Evolutionary conservation across 2,113 vertebrate genomes (phyloP).

Genomic region (Coracopsis vasa): DNA sequence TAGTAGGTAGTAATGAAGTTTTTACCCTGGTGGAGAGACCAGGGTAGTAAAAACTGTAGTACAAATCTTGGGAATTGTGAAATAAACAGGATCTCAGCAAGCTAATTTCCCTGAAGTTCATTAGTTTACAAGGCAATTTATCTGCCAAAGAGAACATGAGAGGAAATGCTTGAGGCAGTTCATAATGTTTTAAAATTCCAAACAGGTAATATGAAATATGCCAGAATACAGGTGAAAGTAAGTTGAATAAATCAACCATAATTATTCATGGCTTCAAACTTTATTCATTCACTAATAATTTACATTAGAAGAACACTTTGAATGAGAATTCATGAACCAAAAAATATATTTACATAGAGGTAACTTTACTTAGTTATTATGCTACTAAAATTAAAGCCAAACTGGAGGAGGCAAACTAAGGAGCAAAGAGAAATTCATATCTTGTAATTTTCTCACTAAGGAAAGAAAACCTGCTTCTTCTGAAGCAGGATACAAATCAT

Average conservation of each 20-base stretch:
- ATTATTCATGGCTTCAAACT: background rate
- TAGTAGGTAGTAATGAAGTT: background rate
- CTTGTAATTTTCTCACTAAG: background rate
- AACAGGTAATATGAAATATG: background rate
- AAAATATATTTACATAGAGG: background rate
- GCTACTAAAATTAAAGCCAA: background rate
- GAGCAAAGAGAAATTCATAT: background rate
- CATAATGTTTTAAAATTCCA: background rate
- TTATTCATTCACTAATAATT: background rate
- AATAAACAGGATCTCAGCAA: background rate
- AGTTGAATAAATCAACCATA: background rate
- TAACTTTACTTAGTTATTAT: background rate
- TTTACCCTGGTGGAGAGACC: background rate
- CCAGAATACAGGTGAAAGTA: background rate
- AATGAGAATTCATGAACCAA: background rate
- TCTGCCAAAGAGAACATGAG: background rate
- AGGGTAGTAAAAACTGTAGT: background rate
- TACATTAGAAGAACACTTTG: background rate
- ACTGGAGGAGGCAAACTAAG: background rate
- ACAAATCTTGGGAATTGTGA: background rate
- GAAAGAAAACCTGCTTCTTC: background rate
- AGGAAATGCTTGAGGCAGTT: background rate
- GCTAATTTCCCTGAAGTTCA: background rate
- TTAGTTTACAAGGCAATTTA: background rate
- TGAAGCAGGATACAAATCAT: background rate